Evolutionary conservation across 2,888 invertebrate genomes (phyloP).

Genomic region (Callyntrura guangdongensis): DNA sequence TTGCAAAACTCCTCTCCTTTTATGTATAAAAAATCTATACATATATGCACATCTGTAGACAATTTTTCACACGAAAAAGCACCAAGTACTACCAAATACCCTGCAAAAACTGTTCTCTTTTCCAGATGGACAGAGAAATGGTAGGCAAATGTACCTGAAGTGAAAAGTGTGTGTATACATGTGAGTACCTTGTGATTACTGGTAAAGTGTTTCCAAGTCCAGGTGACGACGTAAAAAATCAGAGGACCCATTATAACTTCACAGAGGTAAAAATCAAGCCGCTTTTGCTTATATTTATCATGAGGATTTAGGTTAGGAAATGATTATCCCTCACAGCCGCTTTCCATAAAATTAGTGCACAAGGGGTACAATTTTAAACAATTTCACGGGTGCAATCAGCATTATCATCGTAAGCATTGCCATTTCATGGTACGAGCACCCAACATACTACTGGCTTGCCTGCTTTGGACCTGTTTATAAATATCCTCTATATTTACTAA

Average conservation of each 20-base stretch:
- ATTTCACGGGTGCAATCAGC: conserved; percentile 36
- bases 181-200: no score
- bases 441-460: no score
- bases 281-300: background rate
- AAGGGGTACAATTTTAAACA: conserved; percentile 51
- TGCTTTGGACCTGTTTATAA: no score
- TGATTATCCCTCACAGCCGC: conserved; percentile 49
- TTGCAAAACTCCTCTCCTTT: conserved; percentile 35
- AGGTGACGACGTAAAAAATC: conserved; percentile 36
- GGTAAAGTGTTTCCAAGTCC: no score
- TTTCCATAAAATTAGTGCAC: conserved; percentile 37
- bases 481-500: no score
- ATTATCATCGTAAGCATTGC: conserved; percentile 9
- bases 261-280: no score
- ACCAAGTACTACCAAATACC: no score
- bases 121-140: no score
- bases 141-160: no score
- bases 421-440: background rate
- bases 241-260: background rate
- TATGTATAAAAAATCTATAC: conserved; percentile 22
- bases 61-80: no score
- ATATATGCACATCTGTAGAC: background rate
- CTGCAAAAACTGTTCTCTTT: no score
- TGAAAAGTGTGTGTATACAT: no score
- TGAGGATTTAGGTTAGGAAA: background rate